A percentile compares a stretch with the other conserved stretches of the same genome.
These are phyloP conservation scores for Ophonus ardosiacus DNA, from an alignment of 2,888 invertebrate genomes.

Conservation along the genomic window DNA sequence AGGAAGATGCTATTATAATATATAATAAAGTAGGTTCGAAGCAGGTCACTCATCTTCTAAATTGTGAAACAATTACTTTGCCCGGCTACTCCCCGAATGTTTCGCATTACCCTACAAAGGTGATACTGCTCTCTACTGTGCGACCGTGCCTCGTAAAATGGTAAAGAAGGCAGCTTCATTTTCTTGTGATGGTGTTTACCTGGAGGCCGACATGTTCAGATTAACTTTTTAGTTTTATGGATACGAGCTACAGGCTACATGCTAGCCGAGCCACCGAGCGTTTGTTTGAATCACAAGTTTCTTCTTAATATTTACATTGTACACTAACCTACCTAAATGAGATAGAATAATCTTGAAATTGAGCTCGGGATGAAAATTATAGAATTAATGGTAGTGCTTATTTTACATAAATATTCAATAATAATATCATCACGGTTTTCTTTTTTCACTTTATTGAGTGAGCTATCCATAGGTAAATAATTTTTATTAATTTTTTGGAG, in stretches of 20 bases:
- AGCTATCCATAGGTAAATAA: too few relatives aligned
- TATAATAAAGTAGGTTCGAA: not conserved
- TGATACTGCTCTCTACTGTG: not conserved
- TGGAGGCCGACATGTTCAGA: constrained; percentile 7
- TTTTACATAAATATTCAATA: not conserved
- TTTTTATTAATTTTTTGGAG: too few relatives aligned
- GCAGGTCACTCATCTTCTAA: not conserved
- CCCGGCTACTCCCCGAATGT: not conserved
- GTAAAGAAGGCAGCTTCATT: constrained; percentile 23
- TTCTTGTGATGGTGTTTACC: constrained; percentile 31
- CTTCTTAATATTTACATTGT: constrained; percentile 16
- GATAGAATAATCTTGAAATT: not conserved
- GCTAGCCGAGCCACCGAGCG: not conserved
- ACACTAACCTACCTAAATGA: not conserved
- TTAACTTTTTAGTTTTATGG: constrained; percentile 45
- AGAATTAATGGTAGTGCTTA: not conserved
- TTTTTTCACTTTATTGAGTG: too few relatives aligned
- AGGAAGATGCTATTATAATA: not conserved
- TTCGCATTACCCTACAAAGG: not conserved
- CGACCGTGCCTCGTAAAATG: constrained; percentile 5
- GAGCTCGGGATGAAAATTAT: not conserved
- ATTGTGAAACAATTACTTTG: not conserved
- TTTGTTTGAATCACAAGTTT: not conserved
- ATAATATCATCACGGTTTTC: not conserved
- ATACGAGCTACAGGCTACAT: not conserved